A percentile compares a stretch with the other conserved stretches of the same genome.
These are phyloP conservation scores for Tricholaema leucomelas DNA, from an alignment of 2,113 vertebrate genomes.

Conservation along the genomic window DNA sequence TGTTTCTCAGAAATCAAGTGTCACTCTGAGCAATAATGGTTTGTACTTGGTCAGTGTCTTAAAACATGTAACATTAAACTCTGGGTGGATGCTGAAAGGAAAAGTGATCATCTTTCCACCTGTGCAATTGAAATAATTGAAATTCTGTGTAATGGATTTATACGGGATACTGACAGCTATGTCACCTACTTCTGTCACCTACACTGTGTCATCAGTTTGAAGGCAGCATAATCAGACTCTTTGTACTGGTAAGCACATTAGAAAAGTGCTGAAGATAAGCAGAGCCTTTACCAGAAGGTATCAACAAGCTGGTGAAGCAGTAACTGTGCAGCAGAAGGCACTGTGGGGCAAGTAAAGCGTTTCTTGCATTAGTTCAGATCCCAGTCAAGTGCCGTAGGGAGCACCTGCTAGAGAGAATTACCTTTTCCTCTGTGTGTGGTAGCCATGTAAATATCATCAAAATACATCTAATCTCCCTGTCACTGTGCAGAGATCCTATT, in stretches of 20 bases:
- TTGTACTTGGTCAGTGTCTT: background rate
- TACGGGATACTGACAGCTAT: background rate
- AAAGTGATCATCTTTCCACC: background rate
- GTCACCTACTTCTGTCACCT: background rate
- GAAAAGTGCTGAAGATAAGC: background rate
- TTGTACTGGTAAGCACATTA: background rate
- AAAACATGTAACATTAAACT: background rate
- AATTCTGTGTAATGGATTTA: background rate
- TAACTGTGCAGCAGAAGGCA: background rate
- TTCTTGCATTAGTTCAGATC: background rate
- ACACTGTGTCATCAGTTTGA: conserved; percentile 15
- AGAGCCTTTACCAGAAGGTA: background rate
- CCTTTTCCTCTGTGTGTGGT: background rate
- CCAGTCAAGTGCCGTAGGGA: background rate
- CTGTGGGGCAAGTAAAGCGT: no score
- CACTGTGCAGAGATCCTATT: background rate
- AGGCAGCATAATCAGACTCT: conserved; percentile 44
- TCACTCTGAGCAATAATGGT: background rate
- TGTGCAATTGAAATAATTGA: background rate
- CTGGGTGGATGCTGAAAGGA: background rate
- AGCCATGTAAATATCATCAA: background rate
- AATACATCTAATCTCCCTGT: background rate
- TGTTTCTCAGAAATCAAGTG: background rate
- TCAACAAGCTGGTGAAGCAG: background rate
- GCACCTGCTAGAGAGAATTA: rapidly evolving